These are phyloP conservation scores for Coptotermes formosanus DNA, from an alignment of 1,140 invertebrate genomes.

Conservation along the genomic window DNA sequence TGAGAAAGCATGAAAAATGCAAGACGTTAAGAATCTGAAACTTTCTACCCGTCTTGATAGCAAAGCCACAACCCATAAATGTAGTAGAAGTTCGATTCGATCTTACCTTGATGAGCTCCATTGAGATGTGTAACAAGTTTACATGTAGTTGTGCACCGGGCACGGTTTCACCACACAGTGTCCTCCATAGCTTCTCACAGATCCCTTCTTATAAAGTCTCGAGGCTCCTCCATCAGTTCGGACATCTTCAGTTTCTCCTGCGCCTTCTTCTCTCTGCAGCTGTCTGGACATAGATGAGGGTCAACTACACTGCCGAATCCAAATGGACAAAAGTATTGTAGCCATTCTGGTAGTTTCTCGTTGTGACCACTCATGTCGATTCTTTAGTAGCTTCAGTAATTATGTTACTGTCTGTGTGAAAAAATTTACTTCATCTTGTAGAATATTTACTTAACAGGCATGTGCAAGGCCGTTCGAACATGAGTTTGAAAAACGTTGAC, in stretches of 20 bases:
- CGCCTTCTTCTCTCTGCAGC: neutral
- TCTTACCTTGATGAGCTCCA: neutral
- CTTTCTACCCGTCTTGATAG: too few relatives aligned
- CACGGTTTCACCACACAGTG: neutral
- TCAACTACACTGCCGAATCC: neutral
- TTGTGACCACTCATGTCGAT: too few relatives aligned
- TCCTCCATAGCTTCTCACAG: neutral
- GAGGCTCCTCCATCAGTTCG: neutral
- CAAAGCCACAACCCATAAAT: neutral
- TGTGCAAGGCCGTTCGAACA: too few relatives aligned
- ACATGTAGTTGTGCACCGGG: neutral
- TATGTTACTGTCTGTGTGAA: too few relatives aligned
- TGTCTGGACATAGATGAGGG: neutral
- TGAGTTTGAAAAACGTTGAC: too few relatives aligned
- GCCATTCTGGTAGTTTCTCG: neutral
- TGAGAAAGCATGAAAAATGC: too few relatives aligned
- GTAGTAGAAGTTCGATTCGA: neutral
- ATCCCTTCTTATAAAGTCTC: neutral
- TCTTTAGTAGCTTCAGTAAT: too few relatives aligned
- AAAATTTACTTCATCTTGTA: too few relatives aligned
- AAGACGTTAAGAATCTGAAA: too few relatives aligned
- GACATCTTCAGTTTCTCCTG: neutral
- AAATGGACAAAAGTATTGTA: too few relatives aligned
- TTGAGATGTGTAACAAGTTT: constrained; percentile 2
- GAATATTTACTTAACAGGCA: too few relatives aligned